Base-by-base conservation (phyloP, 2,888 invertebrate genomes). In the Spilosoma lubricipeda region DNA sequence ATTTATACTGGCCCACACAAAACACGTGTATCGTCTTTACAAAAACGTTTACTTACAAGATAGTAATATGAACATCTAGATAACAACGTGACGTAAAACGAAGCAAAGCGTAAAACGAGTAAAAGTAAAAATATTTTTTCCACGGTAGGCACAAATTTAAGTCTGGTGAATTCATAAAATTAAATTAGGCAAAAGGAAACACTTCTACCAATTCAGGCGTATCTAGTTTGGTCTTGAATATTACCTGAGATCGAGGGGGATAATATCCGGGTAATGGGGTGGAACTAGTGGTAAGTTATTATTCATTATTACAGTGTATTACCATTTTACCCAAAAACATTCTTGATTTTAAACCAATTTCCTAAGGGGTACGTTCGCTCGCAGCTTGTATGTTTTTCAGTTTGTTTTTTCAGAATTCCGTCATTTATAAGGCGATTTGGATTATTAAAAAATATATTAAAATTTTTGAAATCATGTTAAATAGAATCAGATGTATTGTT, bases 111-210 rank as follows among this genome's bases (percentile, higher is more conserved):
- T 36, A 36, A 7, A 36, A 36, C 7, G 36, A 30, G 45, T 30
- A 30, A 67, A 67, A 67, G 45, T 30, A 48, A 67, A 42, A 67
- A 27, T 27, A 18, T 27, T 42, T 39, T 67, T 67, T 13, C 67
- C 18, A 20, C 9, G 3, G 45, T 30, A 67, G 20, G 30, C 67
- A 30, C 45, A 45, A 48, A 30, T 67, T 11, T 27, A 27, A 48
- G 45, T 30, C 45, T 20, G 45, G 27, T 39, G 39, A 45, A 67
- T 67, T 39, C 45, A 11, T 67, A 30, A 42, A 27, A 48, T 20
- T 15, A 67, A 45, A 67, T 48, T 45, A 20, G 20, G 67, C 45
- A 67, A 67, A 36, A 3, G 30, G 27, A 30, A 48, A 67, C 45
- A 7, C 3, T 67, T 67, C 45, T 45, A 42, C 18, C 20, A 30